Conservation (phyloP, 2,888 invertebrate species). For the Apotomis capreana region DNA sequence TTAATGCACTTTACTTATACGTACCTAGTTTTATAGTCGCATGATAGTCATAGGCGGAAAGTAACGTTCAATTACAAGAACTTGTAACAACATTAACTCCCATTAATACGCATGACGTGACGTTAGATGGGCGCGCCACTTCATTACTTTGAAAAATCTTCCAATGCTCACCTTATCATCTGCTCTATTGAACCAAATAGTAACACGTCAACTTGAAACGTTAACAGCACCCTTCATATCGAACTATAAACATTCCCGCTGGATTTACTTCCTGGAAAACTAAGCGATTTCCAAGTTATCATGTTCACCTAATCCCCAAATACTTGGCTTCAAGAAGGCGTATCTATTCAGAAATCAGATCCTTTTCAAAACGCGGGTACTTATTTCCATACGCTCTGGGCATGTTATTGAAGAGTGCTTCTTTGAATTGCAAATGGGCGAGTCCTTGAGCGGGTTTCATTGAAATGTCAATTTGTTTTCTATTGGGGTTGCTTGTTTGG, state of each 20-base stretch:
- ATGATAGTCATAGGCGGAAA: slow-evolving; percentile 27
- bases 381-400: slow-evolving; percentile 74
- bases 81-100: slow-evolving; percentile 1
- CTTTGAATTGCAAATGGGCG: slow-evolving; percentile 81
- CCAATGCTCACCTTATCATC: slow-evolving; percentile 27
- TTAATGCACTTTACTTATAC: slow-evolving; percentile 66
- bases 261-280: slow-evolving; percentile 21
- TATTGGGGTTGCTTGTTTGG: slow-evolving; percentile 71
- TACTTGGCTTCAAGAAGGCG: slow-evolving; percentile 40
- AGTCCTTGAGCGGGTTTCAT: slow-evolving; percentile 72
- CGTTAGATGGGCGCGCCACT: not conserved
- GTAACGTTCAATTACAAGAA: slow-evolving; percentile 18
- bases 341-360: slow-evolving; percentile 72
- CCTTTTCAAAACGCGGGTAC: slow-evolving; percentile 69
- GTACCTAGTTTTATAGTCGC: slow-evolving; percentile 32
- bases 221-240: slow-evolving; percentile 14
- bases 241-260: slow-evolving; percentile 18
- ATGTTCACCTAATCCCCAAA: slow-evolving; percentile 31
- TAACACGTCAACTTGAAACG: slow-evolving; percentile 30
- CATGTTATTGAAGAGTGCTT: slow-evolving; percentile 75
- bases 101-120: not conserved
- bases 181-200: slow-evolving; percentile 36
- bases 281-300: slow-evolving; percentile 23
- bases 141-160: not conserved
- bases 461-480: slow-evolving; percentile 83